These are phyloP conservation scores for Hippocampus barbouri DNA, from an alignment of 2,113 vertebrate species.

Conservation along the genomic window DNA sequence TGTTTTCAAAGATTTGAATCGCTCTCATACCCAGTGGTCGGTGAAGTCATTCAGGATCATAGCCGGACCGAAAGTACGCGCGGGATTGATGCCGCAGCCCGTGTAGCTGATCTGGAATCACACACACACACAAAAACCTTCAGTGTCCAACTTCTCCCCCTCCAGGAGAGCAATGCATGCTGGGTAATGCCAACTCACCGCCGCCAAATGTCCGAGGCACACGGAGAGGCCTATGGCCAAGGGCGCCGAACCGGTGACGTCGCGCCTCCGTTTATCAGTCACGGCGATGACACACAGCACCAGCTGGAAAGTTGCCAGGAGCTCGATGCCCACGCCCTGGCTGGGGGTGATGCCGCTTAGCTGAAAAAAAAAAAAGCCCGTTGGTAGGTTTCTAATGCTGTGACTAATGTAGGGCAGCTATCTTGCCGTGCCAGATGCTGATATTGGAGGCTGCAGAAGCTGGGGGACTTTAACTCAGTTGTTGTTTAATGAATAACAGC, in stretches of 20 bases:
- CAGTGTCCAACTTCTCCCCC: neutral
- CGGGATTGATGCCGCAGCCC: conserved; percentile 95
- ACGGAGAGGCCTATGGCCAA: conserved; percentile 93
- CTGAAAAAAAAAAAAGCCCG: conserved; percentile 49
- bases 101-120: conserved; percentile 90
- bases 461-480: neutral
- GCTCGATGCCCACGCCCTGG: conserved; percentile 90
- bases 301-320: conserved; percentile 91
- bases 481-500: neutral
- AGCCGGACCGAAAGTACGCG: conserved; percentile 89
- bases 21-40: conserved; percentile 88
- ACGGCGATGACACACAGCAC: conserved; percentile 93
- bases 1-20: too few species aligned
- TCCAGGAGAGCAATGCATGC: neutral
- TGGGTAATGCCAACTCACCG: conserved; percentile 73
- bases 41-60: conserved; percentile 79
- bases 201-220: conserved; percentile 88
- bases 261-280: conserved; percentile 87
- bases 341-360: conserved; percentile 72
- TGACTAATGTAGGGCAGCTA: conserved; percentile 6
- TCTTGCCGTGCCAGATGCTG: conserved; percentile 13
- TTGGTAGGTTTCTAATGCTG: conserved; percentile 23
- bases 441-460: conserved; percentile 2
- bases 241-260: conserved; percentile 85
- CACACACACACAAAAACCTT: neutral